Percentiles rank a stretch among this genome's conserved stretches.
These are phyloP conservation scores for Phymanthus crucifer DNA, from an alignment of 92 coral and sea anemone species.

Conservation along the genomic window DNA sequence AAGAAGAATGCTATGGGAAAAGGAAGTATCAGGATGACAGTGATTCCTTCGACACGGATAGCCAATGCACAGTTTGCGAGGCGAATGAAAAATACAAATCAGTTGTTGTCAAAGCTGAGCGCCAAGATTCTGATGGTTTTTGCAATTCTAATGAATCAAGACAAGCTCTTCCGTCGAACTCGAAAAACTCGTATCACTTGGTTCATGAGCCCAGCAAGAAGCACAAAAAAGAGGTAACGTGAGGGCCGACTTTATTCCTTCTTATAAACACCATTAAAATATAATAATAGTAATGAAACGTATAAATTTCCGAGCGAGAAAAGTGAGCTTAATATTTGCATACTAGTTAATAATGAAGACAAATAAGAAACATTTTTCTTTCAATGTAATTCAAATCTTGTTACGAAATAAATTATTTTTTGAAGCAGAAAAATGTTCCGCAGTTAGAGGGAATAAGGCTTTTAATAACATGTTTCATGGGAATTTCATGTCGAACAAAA, in stretches of 20 bases:
- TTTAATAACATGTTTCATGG: background rate
- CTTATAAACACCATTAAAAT: no score
- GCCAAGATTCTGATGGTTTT: constrained; percentile 37
- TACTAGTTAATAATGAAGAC: background rate
- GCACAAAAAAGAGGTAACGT: constrained; percentile 24
- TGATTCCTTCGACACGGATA: background rate
- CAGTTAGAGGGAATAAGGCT: background rate
- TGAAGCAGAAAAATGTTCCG: background rate
- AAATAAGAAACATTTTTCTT: background rate
- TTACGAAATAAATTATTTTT: background rate
- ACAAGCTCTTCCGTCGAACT: constrained; percentile 19
- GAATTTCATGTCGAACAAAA: no score
- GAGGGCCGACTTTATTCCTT: background rate
- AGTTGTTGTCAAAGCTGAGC: constrained; percentile 50
- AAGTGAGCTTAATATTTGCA: background rate
- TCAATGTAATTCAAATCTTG: background rate
- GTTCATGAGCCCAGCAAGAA: constrained; percentile 4
- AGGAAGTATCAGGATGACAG: background rate
- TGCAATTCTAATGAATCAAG: constrained; percentile 38
- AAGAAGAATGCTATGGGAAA: background rate
- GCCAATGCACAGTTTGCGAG: background rate
- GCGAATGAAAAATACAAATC: constrained; percentile 37
- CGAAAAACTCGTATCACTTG: constrained; percentile 14
- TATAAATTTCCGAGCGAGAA: background rate
- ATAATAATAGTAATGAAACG: no score